Conservation (phyloP, 1,140 invertebrate species). For the Wasmannia auropunctata region DNA sequence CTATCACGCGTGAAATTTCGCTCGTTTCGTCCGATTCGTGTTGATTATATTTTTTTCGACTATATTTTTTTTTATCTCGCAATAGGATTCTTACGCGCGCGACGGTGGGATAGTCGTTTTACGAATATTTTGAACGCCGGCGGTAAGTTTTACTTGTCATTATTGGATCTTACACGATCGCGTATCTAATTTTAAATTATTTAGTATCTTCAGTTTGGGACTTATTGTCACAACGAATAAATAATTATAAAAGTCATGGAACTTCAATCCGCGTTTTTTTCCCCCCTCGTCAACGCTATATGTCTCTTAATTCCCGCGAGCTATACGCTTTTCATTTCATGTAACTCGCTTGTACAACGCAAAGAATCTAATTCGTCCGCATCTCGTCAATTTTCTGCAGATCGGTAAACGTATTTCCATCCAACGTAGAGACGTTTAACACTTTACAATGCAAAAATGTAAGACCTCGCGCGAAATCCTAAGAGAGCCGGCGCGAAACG, state of each 20-base stretch:
- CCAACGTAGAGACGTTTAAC: slow-evolving; percentile 23
- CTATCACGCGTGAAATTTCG: neutral
- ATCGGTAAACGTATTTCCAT: slow-evolving; percentile 20
- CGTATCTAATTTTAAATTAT: neutral
- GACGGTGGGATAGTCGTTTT: neutral
- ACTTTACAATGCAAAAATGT: slow-evolving; percentile 62
- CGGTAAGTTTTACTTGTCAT: neutral
- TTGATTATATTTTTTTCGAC: neutral
- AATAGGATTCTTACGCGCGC: neutral
- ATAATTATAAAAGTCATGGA: neutral
- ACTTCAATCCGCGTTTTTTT: neutral
- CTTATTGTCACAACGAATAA: neutral
- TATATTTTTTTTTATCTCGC: neutral
- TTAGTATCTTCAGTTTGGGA: neutral
- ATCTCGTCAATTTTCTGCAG: neutral
- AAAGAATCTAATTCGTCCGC: neutral
- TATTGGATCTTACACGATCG: neutral
- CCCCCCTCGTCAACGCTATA: neutral
- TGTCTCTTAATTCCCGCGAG: neutral
- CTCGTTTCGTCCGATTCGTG: neutral
- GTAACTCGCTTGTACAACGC: neutral
- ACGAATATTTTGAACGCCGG: neutral
- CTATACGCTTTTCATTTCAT: neutral
- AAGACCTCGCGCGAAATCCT: slow-evolving; percentile 74
- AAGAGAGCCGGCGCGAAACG: slow-evolving; percentile 62